Base-by-base conservation (phyloP, 2,888 invertebrate genomes). In the Pyrocoelia pectoralis region DNA sequence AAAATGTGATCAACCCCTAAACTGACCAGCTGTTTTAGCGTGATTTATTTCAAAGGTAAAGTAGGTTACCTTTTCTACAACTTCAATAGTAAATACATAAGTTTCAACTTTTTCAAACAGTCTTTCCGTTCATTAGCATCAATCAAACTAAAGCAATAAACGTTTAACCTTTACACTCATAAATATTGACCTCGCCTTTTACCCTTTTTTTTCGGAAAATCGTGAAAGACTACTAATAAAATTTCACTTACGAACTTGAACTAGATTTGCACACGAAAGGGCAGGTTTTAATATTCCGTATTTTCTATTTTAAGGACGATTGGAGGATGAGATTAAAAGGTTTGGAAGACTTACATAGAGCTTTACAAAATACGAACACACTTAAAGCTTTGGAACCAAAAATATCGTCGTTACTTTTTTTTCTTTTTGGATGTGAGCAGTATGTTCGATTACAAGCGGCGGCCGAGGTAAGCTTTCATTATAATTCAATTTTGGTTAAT, bases 381-480 rank as follows among this genome's bases (percentile, higher is more conserved):
- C 69, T 87, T 67, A 81, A 83, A 14, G 74, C 81, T 49, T 82
- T 89, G 51, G 84, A 87, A 72, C 86, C 88, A 1, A 84, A 88
- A 76, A 81, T 91, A 73, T 84, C 86, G 68, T 83, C 86, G 19
- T 84, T 91, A 65, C 82, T 92, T 59, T 84, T 87, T 70, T 86
- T 89, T 19, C 79, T 87, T 51, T 81, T 92, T 14, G 83, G 88
- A 29, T 87, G 89, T 63, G 91, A 91, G 78, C 84, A 87, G 61
- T 80, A 82, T 70, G 70, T 75, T 9, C 65, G 73, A 38, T 67
- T 78, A 15, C 75, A 75, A 56, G 53, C 65, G 18, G 67, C 69
- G 46, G 72, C 73, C 13, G 76, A 77, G 66, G 77, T 77, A 70
- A 68, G 58, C 61, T 6, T 24, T 24, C 6, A 24, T 24, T 24